Evolutionary conservation across 2,113 vertebrate species (phyloP), one percentile per base, ranked within the genome.

Genomic region (Nesoenas mayeri): DNA sequence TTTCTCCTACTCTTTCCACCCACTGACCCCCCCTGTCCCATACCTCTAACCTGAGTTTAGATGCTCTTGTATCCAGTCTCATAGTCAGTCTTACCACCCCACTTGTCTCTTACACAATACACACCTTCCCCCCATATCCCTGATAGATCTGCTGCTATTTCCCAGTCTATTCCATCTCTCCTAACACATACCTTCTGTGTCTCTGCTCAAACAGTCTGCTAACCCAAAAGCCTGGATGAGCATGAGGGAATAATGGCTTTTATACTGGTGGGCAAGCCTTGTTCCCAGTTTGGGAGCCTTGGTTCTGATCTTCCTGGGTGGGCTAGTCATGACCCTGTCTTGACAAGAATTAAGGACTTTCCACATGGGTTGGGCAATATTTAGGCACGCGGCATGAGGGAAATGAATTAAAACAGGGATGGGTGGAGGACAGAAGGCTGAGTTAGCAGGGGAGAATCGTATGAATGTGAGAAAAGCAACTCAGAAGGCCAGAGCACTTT

Each of bases 341-440:
- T 97, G 91, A 97, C 96, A 95, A 95, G 91, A 97, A 96, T 95
- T 95, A 91, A 95, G 95, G 91, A 92, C 95, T 97, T 97, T 95
- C 95, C 94, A 95, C 95, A 97, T 66, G 96, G 77, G 86, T 97
- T 97, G 86, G 93, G 96, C 92, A 96, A 96, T 95, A 95, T 96
- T 96, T 94, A 96, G 93, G 93, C 96, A 96, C 89, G 72, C 77
- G 94, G 93, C 95, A 89, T 95, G 95, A 97, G 94, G 78, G 91
- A 96, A 96, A 96, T 96, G 56, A 97, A 97, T 97, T 94, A 95
- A 95, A 96, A 96, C 91, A 96, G 94, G 86, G 86, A 88, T 96
- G 96, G 96, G 94, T 97, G 96, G 96, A 95, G 96, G 94, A 95
- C 86, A 92, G 96, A 93, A 91, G 95, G 60, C 96, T 95, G 92